phyloP scores from a whole-genome alignment of 2,113 vertebrate genomes.

The Ptychochromis oligacanthus region DNA sequence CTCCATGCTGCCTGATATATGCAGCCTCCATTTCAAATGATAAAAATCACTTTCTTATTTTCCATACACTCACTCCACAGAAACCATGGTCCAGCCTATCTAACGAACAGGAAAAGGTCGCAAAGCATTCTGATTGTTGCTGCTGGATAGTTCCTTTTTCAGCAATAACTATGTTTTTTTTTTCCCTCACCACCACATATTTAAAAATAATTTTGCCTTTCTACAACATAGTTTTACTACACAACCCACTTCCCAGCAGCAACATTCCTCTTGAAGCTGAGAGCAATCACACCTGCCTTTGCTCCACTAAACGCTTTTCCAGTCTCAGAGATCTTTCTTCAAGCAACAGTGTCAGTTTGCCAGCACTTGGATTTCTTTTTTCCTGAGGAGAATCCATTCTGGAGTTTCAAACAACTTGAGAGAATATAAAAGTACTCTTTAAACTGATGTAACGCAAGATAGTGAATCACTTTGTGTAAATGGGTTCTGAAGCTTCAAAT shows the following conservation, averaged over 20 bases:
- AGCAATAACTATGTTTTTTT: not conserved
- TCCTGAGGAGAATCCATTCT: not conserved
- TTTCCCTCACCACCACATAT: not conserved
- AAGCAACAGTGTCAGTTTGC: not conserved
- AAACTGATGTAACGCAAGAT: not conserved
- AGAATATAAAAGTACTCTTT: not conserved
- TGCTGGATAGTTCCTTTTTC: not conserved
- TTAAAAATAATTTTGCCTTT: not conserved
- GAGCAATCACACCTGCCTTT: conserved; percentile 1
- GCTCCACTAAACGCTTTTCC: not conserved
- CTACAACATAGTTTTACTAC: not conserved
- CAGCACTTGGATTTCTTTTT: not conserved
- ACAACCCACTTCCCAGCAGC: not conserved
- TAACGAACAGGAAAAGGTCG: not conserved
- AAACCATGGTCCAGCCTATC: not conserved
- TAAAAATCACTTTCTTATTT: not conserved
- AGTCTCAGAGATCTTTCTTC: not conserved
- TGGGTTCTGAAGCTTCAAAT: not conserved
- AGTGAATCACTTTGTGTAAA: not conserved
- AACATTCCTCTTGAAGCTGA: not conserved
- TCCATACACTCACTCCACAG: not conserved
- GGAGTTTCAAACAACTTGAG: not conserved
- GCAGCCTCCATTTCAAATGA: not conserved
- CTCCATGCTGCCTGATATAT: not conserved
- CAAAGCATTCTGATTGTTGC: not conserved